A percentile compares a stretch with the other conserved stretches of the same genome.
Conservation (phyloP, 2,113 vertebrate species). For the Odocoileus virginianus region DNA sequence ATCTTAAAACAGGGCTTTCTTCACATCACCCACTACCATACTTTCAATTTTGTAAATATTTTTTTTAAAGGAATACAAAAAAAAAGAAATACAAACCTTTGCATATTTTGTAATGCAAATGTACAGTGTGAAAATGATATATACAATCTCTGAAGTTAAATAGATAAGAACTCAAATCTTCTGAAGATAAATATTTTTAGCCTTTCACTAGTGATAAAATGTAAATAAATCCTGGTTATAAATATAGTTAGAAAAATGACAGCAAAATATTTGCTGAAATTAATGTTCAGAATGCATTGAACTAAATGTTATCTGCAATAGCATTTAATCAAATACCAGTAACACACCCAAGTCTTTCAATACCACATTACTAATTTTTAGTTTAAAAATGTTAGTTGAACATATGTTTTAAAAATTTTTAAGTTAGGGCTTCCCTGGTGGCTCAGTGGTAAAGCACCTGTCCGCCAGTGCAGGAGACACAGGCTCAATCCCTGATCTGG, state of each 20-base stretch:
- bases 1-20: background rate
- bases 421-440: background rate
- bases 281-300: conserved; percentile 47
- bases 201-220: conserved; percentile 45
- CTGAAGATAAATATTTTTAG: conserved; percentile 55
- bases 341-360: conserved; percentile 21
- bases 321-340: conserved; percentile 37
- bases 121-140: conserved; percentile 46
- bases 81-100: background rate
- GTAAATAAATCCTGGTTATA: conserved; percentile 60
- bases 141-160: conserved; percentile 43
- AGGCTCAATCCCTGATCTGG: background rate
- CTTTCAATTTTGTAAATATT: background rate
- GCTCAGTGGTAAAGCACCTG: background rate
- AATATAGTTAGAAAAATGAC: conserved; percentile 53
- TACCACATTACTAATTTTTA: background rate
- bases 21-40: too few relatives aligned
- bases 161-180: conserved; percentile 56
- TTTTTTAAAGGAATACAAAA: background rate
- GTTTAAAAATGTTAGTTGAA: conserved; percentile 24
- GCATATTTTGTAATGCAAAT: conserved; percentile 24
- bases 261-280: conserved; percentile 60
- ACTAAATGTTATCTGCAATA: conserved; percentile 55
- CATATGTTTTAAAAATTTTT: background rate
- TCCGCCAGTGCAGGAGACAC: background rate